Evolutionary conservation across 1,140 invertebrate species (phyloP), one percentile per base, ranked within the genome.

Genomic region (Drosophila triauraria): DNA sequence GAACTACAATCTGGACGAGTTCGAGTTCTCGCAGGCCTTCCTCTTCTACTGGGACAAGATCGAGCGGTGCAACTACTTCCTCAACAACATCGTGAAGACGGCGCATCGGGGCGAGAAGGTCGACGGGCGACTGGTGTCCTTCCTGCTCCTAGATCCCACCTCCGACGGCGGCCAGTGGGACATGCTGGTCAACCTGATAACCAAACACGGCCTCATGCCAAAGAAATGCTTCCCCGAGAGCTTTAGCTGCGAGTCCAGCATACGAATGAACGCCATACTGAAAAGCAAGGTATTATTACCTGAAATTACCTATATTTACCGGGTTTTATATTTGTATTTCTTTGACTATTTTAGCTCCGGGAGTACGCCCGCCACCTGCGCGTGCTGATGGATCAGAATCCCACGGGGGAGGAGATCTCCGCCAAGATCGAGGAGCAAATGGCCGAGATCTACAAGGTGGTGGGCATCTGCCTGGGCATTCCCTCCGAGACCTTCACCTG

Each of bases 1-100:
- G 85, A 94, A 96, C 64, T 95, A 96, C 82, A 96, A 96, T 90
- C 87, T 98, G 56, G 97, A 98, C 59, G 97, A 98, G 92, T 98
- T 98, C 93, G 97, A 98, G 92, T 98, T 98, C 91, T 97, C 97
- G 61, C 97, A 98, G 92, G 95, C 95, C 40, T 96, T 98, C 92
- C 93, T 98, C 1, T 98, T 97, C 93, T 98, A 97, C 86, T 98
- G 97, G 96, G 97, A 98, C 86, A 98, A 98, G 95, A 95, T 98
- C 71, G 98, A 98, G 93, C 94, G 97, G 38, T 96, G 96, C 67
- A 97, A 98, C 93, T 98, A 96, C 90, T 97, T 97, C 91, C 93
- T 98, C 5, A 95, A 98, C 87, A 97, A 96, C 58, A 95, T 98
- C 71, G 95, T 98, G 4, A 95, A 96, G 74, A 96, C 96, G 9